phyloP scores from a whole-genome alignment of 1,140 invertebrate species.

The Berghia stephanieae region DNA sequence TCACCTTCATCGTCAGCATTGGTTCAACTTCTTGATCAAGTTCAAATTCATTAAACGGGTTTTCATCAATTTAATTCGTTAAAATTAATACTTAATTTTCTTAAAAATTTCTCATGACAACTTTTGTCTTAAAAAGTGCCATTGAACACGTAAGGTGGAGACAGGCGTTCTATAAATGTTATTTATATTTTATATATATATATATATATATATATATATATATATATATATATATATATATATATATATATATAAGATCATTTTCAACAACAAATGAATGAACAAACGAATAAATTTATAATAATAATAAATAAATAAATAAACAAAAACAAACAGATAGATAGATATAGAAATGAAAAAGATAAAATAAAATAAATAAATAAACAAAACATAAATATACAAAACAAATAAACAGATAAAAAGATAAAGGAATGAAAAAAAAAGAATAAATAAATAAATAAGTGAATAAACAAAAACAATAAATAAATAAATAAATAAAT shows the following conservation, averaged over 20 bases:
- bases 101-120: too few relatives aligned
- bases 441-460: neutral
- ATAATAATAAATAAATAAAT: neutral
- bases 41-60: too few relatives aligned
- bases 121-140: neutral
- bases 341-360: too few relatives aligned
- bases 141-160: neutral
- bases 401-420: neutral
- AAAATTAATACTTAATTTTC: too few relatives aligned
- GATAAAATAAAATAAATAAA: too few relatives aligned
- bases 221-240: neutral
- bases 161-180: neutral
- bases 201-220: neutral
- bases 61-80: too few relatives aligned
- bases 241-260: neutral
- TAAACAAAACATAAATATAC: neutral
- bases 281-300: too few relatives aligned
- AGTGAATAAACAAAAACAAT: neutral
- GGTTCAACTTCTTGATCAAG: too few relatives aligned
- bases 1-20: too few relatives aligned
- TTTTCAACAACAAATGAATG: too few relatives aligned
- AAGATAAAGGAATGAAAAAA: neutral
- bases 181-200: neutral
- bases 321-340: conserved; percentile 8
- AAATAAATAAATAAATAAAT: neutral